Base-by-base conservation (phyloP, 2,113 vertebrate species). In the Orthonyx spaldingii region DNA sequence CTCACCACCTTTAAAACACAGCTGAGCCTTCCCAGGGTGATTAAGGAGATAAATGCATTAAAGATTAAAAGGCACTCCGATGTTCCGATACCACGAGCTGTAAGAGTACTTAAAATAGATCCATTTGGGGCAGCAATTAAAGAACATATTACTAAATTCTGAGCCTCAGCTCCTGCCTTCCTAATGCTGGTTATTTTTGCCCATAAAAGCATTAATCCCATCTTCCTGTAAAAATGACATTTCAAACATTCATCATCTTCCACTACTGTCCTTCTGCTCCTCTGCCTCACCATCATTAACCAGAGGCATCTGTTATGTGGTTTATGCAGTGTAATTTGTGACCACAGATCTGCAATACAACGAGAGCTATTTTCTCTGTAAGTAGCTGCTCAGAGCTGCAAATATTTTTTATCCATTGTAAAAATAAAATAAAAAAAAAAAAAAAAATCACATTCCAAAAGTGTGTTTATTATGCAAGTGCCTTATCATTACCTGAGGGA, bases 131-230 rank as follows among this genome's bases (percentile, higher is more conserved):
- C 88, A 93, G 79, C 89, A 90, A 77, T 90, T 90, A 92, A 94
- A 90, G 92, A 96, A 90, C 41, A 72, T 53, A 46, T 50, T 72
- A 76, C 82, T 90, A 87, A 87, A 65, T 87, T 79, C 78, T 59
- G 68, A 92, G 63, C 24, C 87, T 76, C 46, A 42, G 82, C 44
- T 69, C 57, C 63, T 91, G 88, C 55, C 65, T 92, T 90, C 83
- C 85, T 86, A 86, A 90, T 80, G 92, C 90, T 92, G 55, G 79
- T 50, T 95, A 86, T 77, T 97, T 97, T 90, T 95, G 82, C 63
- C 79, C 85, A 77, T 35, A 77, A 53, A 84, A 93, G 85, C 90
- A 95, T 83, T 93, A 94, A 94, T 92, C 68, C 47, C 3, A 39
- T 50, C 70, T 95, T 92, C 66, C 94, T 86, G 42, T 83, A 80